A percentile compares a stretch with the other conserved stretches of the same genome.
Evolutionary conservation across 2,888 invertebrate species (phyloP).

Genomic region (Eubasilissa splendida): DNA sequence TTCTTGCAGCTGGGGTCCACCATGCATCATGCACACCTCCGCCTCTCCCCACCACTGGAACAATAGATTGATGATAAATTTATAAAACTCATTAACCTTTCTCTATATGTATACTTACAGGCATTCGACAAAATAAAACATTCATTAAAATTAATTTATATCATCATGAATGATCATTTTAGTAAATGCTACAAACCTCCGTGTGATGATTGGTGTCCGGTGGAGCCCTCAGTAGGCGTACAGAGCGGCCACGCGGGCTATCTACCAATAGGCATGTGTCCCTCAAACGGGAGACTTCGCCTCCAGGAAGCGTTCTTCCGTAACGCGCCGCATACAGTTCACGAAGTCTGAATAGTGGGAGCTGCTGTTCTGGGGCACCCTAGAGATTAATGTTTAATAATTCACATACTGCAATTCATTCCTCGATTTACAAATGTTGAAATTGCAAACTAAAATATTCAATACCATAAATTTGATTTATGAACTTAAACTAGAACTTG

Average conservation of each 20-base stretch:
- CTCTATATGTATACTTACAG: no score
- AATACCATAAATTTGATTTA: no score
- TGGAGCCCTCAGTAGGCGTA: conserved; percentile 72
- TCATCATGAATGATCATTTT: not conserved
- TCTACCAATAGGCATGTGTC: conserved; percentile 82
- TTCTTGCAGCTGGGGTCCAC: conserved; percentile 66
- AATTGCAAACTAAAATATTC: no score
- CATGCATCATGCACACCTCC: conserved; percentile 70
- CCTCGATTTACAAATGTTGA: no score
- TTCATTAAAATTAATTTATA: no score
- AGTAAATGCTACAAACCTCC: conserved; percentile 18
- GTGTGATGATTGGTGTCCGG: conserved; percentile 70
- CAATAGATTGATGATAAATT: not conserved
- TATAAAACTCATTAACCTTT: no score
- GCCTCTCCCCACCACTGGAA: conserved; percentile 57
- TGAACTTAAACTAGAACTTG: no score
- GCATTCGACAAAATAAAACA: no score
- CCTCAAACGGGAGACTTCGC: conserved; percentile 81
- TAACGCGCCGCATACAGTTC: conserved; percentile 88
- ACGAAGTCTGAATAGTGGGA: conserved; percentile 87
- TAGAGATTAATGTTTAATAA: conserved; percentile 60
- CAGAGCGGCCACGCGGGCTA: conserved; percentile 77
- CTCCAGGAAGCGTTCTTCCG: conserved; percentile 81
- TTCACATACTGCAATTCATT: not conserved
- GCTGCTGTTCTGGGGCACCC: conserved; percentile 82